Evolutionary conservation across 2,113 vertebrate species (phyloP).

Genomic region (Elephas maximus): DNA sequence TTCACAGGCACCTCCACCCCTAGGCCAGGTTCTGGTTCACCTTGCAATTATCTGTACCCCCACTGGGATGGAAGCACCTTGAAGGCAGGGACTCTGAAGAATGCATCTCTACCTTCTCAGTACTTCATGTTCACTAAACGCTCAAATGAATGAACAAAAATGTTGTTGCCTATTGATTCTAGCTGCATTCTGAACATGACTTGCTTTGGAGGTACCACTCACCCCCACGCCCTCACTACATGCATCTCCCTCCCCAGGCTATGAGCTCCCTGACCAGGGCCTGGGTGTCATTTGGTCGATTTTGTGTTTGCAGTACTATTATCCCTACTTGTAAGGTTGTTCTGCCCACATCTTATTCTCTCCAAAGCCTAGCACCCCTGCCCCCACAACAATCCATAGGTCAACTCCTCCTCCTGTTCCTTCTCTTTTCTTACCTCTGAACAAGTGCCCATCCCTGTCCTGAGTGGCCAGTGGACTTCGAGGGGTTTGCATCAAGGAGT

Average conservation of each 20-base stretch:
- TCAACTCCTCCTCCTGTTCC: neutral
- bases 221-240: rapidly evolving
- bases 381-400: neutral
- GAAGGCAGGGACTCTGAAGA: neutral
- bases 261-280: neutral
- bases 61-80: neutral
- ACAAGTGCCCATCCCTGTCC: neutral
- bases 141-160: neutral
- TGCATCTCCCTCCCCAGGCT: neutral
- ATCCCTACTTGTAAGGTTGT: neutral
- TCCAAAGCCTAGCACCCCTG: neutral
- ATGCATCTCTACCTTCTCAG: neutral
- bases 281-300: neutral
- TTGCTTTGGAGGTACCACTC: neutral
- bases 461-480: neutral
- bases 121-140: neutral
- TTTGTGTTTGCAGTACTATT: neutral
- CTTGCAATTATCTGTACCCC: neutral
- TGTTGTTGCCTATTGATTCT: neutral
- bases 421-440: neutral
- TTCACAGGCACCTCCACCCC: neutral
- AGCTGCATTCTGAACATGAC: neutral
- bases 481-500: neutral
- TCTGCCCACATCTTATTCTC: neutral
- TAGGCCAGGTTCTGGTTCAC: neutral